Conservation (phyloP, 2,797 vertebrate genomes). For the Hylomyscus alleni region DNA sequence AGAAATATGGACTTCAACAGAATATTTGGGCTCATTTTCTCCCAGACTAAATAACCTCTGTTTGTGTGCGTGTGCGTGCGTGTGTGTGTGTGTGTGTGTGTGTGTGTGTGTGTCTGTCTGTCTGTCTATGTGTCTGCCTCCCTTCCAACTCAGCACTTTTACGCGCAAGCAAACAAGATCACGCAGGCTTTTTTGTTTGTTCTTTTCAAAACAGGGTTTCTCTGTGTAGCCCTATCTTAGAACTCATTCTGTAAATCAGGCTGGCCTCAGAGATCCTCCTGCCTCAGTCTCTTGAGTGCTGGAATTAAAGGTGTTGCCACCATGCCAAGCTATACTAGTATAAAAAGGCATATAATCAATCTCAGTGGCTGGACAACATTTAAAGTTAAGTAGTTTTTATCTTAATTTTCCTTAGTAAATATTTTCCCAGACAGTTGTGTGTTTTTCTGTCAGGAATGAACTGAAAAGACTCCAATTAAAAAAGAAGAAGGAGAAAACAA, state of each 20-base stretch:
- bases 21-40: neutral
- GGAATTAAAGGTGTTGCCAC: neutral
- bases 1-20: neutral
- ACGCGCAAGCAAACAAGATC: neutral
- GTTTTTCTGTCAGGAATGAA: constrained; percentile 50
- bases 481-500: neutral
- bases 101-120: accelerated
- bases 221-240: neutral
- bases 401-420: constrained; percentile 44
- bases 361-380: neutral
- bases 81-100: neutral
- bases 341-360: neutral
- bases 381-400: constrained; percentile 24
- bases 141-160: neutral
- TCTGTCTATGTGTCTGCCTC: neutral
- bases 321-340: too few species aligned
- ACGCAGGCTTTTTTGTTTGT: neutral
- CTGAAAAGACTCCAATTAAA: neutral
- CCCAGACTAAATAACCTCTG: neutral
- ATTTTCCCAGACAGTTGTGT: constrained; percentile 12
- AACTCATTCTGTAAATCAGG: neutral
- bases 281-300: neutral
- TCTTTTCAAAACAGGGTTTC: neutral
- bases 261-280: neutral
- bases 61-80: neutral